Evolutionary conservation across 2,797 vertebrate species (phyloP).

Genomic region (Crocodylus rhombifer): DNA sequence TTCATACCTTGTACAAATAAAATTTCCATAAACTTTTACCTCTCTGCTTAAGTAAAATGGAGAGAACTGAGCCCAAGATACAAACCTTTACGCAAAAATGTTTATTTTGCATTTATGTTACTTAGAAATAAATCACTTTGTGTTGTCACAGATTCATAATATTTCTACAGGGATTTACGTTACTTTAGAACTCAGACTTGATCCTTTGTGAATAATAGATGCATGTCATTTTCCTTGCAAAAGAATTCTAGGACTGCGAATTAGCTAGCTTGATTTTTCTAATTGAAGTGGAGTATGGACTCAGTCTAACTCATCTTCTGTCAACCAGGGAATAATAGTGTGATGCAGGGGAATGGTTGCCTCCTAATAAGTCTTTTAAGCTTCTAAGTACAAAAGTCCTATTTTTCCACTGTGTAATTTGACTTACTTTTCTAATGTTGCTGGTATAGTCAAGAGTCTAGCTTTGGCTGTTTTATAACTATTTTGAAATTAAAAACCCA

Average conservation of each 20-base stretch:
- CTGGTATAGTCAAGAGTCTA: neutral
- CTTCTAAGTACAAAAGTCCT: neutral
- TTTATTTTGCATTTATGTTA: neutral
- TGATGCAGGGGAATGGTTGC: neutral
- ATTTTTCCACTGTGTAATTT: neutral
- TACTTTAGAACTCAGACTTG: neutral
- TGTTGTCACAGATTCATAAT: neutral
- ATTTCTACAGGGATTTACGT: neutral
- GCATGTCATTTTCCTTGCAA: fast-evolving
- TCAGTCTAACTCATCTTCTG: neutral
- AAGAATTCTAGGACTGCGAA: neutral
- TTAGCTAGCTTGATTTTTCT: neutral
- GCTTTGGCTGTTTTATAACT: neutral
- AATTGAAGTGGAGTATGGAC: neutral
- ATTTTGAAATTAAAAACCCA: neutral
- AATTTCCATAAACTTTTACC: neutral
- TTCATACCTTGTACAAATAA: neutral
- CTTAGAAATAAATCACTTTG: neutral
- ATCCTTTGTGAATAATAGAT: neutral
- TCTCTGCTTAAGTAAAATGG: neutral
- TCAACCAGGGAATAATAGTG: neutral
- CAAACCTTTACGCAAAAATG: neutral
- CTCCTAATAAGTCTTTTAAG: neutral
- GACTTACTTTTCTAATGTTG: neutral
- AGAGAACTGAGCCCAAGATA: neutral